Percentiles rank a stretch among this genome's conserved stretches.
Conservation (phyloP, 2,113 vertebrate genomes). For the Microtus oregoni region DNA sequence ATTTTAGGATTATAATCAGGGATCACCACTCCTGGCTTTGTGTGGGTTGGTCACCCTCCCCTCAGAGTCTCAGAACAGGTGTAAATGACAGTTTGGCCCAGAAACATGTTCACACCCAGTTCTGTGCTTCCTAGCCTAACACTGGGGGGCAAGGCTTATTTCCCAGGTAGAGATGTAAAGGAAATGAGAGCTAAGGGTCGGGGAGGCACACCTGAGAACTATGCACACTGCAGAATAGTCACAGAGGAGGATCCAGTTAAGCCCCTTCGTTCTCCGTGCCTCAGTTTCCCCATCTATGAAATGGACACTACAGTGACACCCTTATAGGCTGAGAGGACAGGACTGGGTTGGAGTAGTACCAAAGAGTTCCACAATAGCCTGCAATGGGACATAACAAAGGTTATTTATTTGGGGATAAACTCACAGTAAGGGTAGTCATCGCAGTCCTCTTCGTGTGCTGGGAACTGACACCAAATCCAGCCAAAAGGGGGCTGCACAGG, state of each 20-base stretch:
- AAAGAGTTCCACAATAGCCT: too few species aligned
- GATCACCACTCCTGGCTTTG: not conserved
- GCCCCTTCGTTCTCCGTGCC: not conserved
- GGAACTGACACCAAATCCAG: too few species aligned
- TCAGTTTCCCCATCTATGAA: not conserved
- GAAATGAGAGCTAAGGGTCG: not conserved
- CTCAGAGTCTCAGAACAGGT: not conserved
- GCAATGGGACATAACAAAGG: too few species aligned
- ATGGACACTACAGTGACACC: rapidly evolving
- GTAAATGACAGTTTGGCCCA: not conserved
- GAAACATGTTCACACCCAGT: not conserved
- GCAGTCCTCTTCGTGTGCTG: too few species aligned
- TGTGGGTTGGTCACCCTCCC: not conserved
- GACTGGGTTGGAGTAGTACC: not conserved
- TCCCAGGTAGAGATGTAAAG: not conserved
- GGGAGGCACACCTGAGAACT: rapidly evolving
- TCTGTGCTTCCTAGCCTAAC: not conserved
- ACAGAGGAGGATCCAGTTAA: not conserved
- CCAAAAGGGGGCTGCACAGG: too few species aligned
- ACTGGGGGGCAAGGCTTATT: not conserved
- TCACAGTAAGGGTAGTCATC: too few species aligned
- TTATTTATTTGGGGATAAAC: too few species aligned
- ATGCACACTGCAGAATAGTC: rapidly evolving
- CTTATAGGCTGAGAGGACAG: not conserved
- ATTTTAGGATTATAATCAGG: not conserved